Conservation (phyloP, 2,797 vertebrate genomes). For the Bradypus variegatus region DNA sequence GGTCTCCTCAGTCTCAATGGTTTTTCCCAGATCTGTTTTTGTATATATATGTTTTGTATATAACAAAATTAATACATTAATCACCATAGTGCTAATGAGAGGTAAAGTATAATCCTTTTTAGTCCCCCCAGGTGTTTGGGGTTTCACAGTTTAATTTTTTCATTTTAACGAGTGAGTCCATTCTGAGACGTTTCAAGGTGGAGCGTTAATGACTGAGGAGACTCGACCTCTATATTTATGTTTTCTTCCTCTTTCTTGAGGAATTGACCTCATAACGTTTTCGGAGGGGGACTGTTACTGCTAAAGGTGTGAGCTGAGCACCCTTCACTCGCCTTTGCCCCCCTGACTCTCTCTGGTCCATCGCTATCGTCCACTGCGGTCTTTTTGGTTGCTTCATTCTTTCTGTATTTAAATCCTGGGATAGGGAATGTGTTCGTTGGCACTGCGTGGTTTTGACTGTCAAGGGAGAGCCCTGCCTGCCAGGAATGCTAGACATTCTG, state of each 20-base stretch:
- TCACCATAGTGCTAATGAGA: too few species aligned
- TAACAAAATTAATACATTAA: too few species aligned
- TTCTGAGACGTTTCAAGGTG: neutral
- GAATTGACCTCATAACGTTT: neutral
- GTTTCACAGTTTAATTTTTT: neutral
- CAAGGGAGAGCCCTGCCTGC: conserved; percentile 9
- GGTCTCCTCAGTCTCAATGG: neutral
- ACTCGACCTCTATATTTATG: neutral
- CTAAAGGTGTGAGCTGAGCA: neutral
- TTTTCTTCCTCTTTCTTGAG: neutral
- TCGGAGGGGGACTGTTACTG: neutral
- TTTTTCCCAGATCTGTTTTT: neutral
- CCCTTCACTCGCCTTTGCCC: neutral
- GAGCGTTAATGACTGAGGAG: neutral
- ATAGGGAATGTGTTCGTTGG: conserved; percentile 25
- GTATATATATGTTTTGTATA: too few species aligned
- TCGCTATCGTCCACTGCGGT: neutral
- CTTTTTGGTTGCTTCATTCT: neutral
- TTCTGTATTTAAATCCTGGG: conserved; percentile 49
- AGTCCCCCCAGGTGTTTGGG: neutral
- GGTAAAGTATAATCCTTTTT: too few species aligned
- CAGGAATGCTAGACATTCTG: conserved; percentile 63
- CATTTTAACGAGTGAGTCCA: neutral
- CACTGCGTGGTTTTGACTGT: conserved; percentile 28
- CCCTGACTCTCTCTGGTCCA: neutral